phyloP scores from a whole-genome alignment of 1,140 invertebrate species.

The Drosophila simulans region DNA sequence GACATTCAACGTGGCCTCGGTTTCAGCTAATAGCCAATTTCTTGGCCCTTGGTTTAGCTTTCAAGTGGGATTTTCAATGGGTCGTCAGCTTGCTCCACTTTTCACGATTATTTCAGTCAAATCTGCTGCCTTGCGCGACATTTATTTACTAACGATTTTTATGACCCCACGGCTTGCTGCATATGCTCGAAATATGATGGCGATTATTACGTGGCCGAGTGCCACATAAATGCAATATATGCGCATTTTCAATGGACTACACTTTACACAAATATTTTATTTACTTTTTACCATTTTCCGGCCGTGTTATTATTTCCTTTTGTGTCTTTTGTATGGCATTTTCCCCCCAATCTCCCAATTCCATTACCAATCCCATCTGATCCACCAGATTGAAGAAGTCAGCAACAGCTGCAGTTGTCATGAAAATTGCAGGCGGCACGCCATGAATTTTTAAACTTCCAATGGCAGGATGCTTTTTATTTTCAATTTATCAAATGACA shows the following conservation, averaged over 20 bases:
- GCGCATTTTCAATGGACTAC: constrained; percentile 61
- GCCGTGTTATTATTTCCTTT: constrained; percentile 12
- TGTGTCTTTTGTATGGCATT: neutral
- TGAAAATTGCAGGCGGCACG: constrained; percentile 52
- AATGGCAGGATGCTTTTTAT: constrained; percentile 48
- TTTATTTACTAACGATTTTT: constrained; percentile 52
- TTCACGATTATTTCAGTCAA: neutral
- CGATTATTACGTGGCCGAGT: constrained; percentile 58
- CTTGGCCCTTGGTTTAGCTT: constrained; percentile 7
- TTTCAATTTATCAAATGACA: constrained; percentile 60
- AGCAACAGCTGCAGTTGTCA: constrained; percentile 56
- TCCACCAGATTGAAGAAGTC: constrained; percentile 19
- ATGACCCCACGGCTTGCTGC: constrained; percentile 16
- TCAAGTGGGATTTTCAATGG: constrained; percentile 34
- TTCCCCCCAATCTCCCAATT: neutral
- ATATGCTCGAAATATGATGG: constrained; percentile 42
- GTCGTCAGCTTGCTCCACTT: neutral
- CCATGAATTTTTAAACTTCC: constrained; percentile 58
- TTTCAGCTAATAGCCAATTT: constrained; percentile 1
- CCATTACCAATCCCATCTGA: constrained; percentile 12
- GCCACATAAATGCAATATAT: constrained; percentile 60
- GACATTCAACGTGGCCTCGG: constrained; percentile 7
- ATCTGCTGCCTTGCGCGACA: neutral
- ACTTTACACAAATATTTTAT: constrained; percentile 57
- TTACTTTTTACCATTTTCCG: constrained; percentile 30